Evolutionary conservation across 2,113 vertebrate species (phyloP), one percentile per base, ranked within the genome.

Genomic region (Trichomycterus rosablanca): DNA sequence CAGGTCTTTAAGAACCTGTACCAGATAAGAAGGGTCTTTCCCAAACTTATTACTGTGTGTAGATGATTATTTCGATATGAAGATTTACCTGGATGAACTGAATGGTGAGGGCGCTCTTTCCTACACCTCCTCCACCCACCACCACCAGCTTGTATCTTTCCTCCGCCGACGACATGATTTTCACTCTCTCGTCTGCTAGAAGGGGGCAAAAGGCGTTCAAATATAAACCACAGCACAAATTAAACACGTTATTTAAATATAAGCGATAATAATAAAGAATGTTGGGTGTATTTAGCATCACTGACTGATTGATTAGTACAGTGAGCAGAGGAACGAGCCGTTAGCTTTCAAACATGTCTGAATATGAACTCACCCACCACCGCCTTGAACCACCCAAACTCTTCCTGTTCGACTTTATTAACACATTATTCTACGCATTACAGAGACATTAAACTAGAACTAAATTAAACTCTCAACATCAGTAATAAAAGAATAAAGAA

Each of bases 111-210:
- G 92, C 93, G 34, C 92, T 94, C 78, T 94, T 95, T 18, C 92
- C 93, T 81, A 94, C 92, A 59, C 93, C 92, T 75, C 93, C 93
- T 15, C 93, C 92, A 52, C 93, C 93, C 74, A 96, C 93, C 74
- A 94, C 93, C 65, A 94, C 92, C 67, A 95, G 86, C 72, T 93
- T 92, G 83, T 90, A 90, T 83, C 93, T 85, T 67, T 96, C 93
- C 80, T 92, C 84, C 7, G 83, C 84, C 54, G 73, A 78, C 3
- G 83, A 81, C 86, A 88, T 88, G 72, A 16, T 60, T 67, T 5
- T 16, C 24, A 32, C 16, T 26, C 2, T 1, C 2, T 23, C 51
- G 12, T 14, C 37, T 43, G 15, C 14, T 18, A 28, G 9, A 8
- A 35, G n/a, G n/a, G n/a, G n/a, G n/a, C n/a, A n/a, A n/a, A n/a